Conservation (phyloP, 2,888 invertebrate genomes). For the Camponotus fellah region DNA sequence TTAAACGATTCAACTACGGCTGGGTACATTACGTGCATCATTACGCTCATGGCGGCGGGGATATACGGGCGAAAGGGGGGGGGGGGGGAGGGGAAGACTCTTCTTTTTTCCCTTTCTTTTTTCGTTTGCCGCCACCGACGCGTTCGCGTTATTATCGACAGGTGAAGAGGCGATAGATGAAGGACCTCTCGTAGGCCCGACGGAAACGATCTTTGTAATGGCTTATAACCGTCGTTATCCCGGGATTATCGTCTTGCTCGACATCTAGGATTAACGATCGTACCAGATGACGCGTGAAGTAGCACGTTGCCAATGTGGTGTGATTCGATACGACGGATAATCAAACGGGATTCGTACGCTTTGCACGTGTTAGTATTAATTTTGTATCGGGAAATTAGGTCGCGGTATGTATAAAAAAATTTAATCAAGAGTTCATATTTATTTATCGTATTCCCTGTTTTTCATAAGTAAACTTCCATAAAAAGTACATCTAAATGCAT, state of each 20-base stretch:
- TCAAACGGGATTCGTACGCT: conserved; percentile 15
- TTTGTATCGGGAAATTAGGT: neutral
- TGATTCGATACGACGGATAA: conserved; percentile 3
- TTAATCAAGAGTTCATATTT: neutral
- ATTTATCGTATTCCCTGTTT: neutral
- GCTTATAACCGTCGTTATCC: conserved; percentile 43
- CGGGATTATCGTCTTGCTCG: conserved; percentile 54
- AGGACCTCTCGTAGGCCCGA: conserved; percentile 30
- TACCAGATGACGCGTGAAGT: conserved; percentile 48
- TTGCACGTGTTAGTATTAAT: neutral
- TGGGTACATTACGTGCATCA: conserved; percentile 55
- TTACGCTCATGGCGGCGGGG: conserved; percentile 53
- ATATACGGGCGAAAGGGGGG: conserved; percentile 18
- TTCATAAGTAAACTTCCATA: neutral
- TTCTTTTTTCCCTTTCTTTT: neutral
- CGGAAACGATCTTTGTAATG: conserved; percentile 41
- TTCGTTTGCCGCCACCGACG: conserved; percentile 34
- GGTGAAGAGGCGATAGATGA: conserved; percentile 41
- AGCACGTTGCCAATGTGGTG: conserved; percentile 1
- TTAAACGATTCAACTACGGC: conserved; percentile 59
- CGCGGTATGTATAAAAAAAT: neutral
- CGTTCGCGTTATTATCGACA: conserved; percentile 25
- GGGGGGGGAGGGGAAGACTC: neutral
- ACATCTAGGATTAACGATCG: conserved; percentile 36
- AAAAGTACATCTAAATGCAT: neutral